Percentiles rank a stretch among this genome's conserved stretches.
phyloP scores from a whole-genome alignment of 2,797 vertebrate genomes.

The Micromesistius poutassou region DNA sequence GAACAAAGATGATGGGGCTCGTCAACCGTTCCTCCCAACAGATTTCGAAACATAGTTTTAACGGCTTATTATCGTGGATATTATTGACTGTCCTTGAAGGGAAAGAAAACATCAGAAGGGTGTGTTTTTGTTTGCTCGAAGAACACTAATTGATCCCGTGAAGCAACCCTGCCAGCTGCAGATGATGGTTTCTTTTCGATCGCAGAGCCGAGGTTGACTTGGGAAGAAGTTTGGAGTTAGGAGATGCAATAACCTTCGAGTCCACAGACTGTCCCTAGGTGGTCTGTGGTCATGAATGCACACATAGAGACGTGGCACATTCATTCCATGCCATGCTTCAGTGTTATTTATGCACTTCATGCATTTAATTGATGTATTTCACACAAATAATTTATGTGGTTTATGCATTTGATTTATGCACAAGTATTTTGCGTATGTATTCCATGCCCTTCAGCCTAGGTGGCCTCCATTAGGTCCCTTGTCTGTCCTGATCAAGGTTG shows the following conservation, averaged over 20 bases:
- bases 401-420: neutral
- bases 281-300: neutral
- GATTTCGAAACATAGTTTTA: too few species aligned
- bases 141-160: neutral
- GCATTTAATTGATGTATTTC: neutral
- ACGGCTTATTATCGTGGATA: neutral
- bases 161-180: conserved; percentile 22
- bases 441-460: neutral
- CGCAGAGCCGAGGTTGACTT: conserved; percentile 35
- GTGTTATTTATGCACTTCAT: neutral
- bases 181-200: conserved; percentile 22
- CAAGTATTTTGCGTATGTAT: neutral
- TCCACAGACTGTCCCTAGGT: neutral
- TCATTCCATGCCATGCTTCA: too few species aligned
- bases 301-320: neutral
- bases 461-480: neutral
- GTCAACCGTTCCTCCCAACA: neutral
- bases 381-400: neutral
- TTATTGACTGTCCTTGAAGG: neutral
- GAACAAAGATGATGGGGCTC: neutral
- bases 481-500: neutral
- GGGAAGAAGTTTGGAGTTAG: conserved; percentile 32
- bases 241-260: conserved; percentile 7
- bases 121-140: neutral
- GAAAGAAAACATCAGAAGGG: neutral